phyloP scores from a whole-genome alignment of 2,888 invertebrate genomes.

The Thumatha senex region DNA sequence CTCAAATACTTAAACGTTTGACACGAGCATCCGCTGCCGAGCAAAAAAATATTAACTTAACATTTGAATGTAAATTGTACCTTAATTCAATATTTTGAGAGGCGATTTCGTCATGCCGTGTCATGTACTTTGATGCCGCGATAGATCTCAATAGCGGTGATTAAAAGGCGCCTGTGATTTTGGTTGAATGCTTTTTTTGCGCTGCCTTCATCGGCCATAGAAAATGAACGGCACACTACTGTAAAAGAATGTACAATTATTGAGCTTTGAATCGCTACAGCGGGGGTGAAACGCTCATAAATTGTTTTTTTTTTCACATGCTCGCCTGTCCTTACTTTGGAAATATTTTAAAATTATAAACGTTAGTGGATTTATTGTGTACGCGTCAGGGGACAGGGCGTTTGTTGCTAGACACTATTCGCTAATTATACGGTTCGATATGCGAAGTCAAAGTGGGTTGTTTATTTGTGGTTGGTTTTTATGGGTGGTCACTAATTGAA shows the following conservation, averaged over 20 bases:
- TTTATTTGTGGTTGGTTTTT: conserved; percentile 18
- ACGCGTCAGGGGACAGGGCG: conserved; percentile 54
- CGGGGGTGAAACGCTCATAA: conserved; percentile 83
- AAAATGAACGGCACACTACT: conserved; percentile 81
- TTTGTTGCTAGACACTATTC: conserved; percentile 58
- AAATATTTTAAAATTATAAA: conserved; percentile 79
- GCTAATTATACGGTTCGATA: conserved; percentile 69
- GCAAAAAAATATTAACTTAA: conserved; percentile 74
- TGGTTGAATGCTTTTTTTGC: conserved; percentile 79
- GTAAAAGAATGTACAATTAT: conserved; percentile 84
- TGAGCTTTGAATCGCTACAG: conserved; percentile 81
- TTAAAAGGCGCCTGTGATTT: conserved; percentile 83
- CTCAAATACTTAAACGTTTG: conserved; percentile 83
- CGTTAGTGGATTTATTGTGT: conserved; percentile 65
- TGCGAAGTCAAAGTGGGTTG: conserved; percentile 27
- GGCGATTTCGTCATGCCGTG: conserved; percentile 65
- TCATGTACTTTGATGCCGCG: conserved; percentile 76
- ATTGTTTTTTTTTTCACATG: conserved; percentile 70
- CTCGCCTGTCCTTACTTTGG: conserved; percentile 54
- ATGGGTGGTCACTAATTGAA: too few relatives aligned
- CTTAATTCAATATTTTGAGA: conserved; percentile 71
- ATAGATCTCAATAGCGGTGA: conserved; percentile 83
- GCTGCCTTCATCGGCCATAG: conserved; percentile 75
- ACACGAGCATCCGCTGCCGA: conserved; percentile 81
- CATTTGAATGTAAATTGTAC: conserved; percentile 60